phyloP scores from a whole-genome alignment of 92 coral and sea anemone species.

The Parazoanthus atlanticus region DNA sequence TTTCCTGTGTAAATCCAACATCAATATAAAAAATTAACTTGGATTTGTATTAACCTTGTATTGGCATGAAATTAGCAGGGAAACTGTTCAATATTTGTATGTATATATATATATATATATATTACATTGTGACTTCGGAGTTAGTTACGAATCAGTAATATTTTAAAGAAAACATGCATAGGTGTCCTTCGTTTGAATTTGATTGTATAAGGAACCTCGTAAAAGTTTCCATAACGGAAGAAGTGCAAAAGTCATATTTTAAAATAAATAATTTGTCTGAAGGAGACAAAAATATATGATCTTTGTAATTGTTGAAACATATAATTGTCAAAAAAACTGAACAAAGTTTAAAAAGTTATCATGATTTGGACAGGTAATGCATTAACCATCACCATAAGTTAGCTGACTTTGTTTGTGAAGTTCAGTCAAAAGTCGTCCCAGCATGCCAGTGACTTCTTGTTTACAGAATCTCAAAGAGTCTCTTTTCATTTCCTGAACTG shows the following conservation, averaged over 20 bases:
- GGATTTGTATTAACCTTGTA: conserved; percentile 11
- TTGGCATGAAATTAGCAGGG: conserved; percentile 21
- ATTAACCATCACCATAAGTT: neutral
- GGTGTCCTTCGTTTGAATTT: neutral
- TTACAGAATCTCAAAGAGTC: conserved; percentile 31
- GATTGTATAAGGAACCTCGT: neutral
- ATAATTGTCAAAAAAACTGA: neutral
- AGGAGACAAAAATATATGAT: no score
- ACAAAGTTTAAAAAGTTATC: neutral
- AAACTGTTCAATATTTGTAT: conserved; percentile 31
- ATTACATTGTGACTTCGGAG: conserved; percentile 6
- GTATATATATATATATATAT: neutral
- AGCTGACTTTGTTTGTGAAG: neutral
- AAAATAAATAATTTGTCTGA: neutral
- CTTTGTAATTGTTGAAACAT: neutral
- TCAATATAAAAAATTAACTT: conserved; percentile 30
- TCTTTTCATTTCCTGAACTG: conserved; percentile 46
- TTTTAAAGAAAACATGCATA: neutral
- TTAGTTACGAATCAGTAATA: conserved; percentile 3
- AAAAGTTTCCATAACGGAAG: neutral
- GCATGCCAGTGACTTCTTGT: conserved; percentile 38
- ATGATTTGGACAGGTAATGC: neutral
- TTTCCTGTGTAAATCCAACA: conserved; percentile 19
- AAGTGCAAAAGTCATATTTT: neutral
- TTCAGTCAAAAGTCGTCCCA: conserved; percentile 8